phyloP scores from a whole-genome alignment of 2,797 vertebrate species.

The Neosalanx taihuensis region DNA sequence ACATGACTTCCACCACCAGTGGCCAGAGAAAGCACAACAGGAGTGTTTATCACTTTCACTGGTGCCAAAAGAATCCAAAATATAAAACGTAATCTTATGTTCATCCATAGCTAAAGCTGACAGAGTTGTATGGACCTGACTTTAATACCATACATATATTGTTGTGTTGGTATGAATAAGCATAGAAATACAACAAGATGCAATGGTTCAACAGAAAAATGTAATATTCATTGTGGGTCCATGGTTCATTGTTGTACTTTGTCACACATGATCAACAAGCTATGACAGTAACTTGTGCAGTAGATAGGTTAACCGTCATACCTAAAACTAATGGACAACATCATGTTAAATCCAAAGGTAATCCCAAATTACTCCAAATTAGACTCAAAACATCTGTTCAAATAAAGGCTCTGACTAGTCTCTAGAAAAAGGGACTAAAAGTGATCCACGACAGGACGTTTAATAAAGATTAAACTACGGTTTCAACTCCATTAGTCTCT shows the following conservation, averaged over 20 bases:
- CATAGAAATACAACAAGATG: background rate
- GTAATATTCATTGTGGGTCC: background rate
- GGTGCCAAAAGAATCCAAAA: too few relatives aligned
- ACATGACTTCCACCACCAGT: background rate
- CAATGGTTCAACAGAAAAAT: background rate
- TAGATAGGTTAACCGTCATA: background rate
- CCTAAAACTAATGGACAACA: background rate
- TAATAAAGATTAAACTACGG: background rate
- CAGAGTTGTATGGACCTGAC: too few relatives aligned
- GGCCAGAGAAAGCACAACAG: background rate
- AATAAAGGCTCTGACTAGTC: background rate
- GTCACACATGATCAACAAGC: background rate
- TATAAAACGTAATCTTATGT: too few relatives aligned
- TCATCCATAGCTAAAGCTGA: too few relatives aligned
- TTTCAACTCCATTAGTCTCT: conserved; percentile 1
- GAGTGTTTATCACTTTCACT: background rate
- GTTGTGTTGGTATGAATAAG: background rate
- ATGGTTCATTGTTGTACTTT: background rate
- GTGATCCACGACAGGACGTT: background rate
- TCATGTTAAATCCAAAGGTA: background rate
- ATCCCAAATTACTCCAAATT: background rate
- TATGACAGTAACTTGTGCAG: background rate
- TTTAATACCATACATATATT: too few relatives aligned
- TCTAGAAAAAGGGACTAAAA: background rate
- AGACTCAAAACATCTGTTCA: background rate